Conservation (phyloP, 2,797 vertebrate species). For the Chloroceryle amazona region DNA sequence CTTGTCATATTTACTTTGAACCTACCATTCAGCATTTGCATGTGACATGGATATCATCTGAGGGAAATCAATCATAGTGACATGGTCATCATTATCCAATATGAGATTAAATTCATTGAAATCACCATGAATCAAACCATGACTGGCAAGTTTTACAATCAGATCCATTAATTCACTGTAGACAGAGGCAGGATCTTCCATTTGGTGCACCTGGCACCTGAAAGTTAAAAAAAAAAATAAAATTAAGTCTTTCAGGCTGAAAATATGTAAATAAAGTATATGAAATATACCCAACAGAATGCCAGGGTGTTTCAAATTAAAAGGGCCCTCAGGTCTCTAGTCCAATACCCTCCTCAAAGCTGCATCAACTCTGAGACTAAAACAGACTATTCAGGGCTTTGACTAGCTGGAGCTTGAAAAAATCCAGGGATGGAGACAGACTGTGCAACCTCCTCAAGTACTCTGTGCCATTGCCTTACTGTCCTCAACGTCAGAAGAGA, state of each 20-base stretch:
- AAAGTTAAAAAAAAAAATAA: background rate
- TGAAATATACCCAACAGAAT: background rate
- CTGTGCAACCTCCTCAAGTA: background rate
- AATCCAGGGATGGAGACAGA: background rate
- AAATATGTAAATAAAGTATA: background rate
- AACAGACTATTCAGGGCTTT: background rate
- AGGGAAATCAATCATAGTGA: constrained; percentile 98
- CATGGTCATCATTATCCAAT: constrained; percentile 90
- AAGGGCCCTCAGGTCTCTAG: background rate
- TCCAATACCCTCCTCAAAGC: background rate
- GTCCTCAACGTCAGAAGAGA: background rate
- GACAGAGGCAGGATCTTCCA: constrained; percentile 89
- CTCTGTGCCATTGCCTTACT: background rate
- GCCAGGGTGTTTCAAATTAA: background rate
- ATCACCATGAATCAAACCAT: constrained; percentile 97
- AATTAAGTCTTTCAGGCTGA: background rate
- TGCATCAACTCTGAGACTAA: background rate
- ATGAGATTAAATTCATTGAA: constrained; percentile 99
- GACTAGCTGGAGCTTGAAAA: background rate
- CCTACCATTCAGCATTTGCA: constrained; percentile 93
- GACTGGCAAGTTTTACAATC: constrained; percentile 93
- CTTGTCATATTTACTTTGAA: background rate
- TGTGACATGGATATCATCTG: constrained; percentile 98
- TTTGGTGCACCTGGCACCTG: constrained; percentile 90
- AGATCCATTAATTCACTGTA: constrained; percentile 97